Percentiles rank a stretch among this genome's conserved stretches.
These are phyloP conservation scores for Thunnus maccoyii DNA, from an alignment of 2,113 vertebrate genomes.

Conservation along the genomic window DNA sequence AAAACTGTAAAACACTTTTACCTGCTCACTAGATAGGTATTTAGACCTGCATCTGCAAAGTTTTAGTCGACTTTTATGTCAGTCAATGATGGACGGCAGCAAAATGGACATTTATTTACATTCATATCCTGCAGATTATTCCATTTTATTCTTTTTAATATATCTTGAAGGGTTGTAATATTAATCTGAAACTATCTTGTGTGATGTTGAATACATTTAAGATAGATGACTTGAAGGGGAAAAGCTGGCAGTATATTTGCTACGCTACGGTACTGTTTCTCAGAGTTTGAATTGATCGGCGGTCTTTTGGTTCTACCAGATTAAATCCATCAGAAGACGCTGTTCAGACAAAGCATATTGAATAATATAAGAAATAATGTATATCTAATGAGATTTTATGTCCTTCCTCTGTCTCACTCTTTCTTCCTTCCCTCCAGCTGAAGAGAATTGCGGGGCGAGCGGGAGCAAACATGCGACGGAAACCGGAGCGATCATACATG, in stretches of 20 bases:
- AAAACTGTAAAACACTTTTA: too few species aligned
- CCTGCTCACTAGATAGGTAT: not conserved
- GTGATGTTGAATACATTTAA: not conserved
- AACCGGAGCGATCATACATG: slow-evolving; percentile 2
- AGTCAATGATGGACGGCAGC: not conserved
- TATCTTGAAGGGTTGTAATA: not conserved
- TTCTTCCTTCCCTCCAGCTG: not conserved
- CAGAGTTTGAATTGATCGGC: slow-evolving; percentile 26
- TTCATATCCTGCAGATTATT: not conserved
- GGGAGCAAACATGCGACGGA: not conserved
- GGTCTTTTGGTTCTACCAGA: slow-evolving; percentile 5
- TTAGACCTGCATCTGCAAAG: not conserved
- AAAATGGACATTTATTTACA: not conserved
- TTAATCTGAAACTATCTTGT: not conserved
- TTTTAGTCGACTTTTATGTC: not conserved
- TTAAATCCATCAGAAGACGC: slow-evolving; percentile 20
- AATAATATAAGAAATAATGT: not conserved
- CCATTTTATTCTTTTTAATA: not conserved
- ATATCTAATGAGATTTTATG: not conserved
- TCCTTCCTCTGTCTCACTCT: not conserved
- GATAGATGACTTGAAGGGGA: slow-evolving; percentile 6
- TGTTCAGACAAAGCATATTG: slow-evolving; percentile 10
- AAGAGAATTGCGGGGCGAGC: not conserved
- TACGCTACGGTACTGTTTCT: slow-evolving; percentile 9
- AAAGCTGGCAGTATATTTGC: not conserved